Conservation (phyloP, 1,140 invertebrate genomes). For the Drosophila saltans region DNA sequence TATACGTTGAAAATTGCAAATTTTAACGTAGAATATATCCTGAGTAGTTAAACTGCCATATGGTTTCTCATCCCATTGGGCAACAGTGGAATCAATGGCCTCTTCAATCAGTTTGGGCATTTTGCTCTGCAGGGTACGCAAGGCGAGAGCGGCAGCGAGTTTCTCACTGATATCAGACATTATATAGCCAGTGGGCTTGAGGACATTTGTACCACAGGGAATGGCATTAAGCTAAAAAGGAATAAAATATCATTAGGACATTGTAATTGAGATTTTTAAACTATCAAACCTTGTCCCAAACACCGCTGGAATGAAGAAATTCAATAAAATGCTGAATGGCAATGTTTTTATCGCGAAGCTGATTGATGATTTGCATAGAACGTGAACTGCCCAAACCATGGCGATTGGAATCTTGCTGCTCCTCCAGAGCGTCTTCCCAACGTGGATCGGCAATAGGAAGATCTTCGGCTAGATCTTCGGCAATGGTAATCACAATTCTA, state of each 20-base stretch:
- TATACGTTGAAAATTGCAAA: constrained; percentile 85
- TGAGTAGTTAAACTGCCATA: constrained; percentile 86
- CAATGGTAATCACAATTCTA: constrained; percentile 88
- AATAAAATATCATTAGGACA: not conserved
- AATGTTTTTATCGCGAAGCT: constrained; percentile 93
- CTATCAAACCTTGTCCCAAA: constrained; percentile 88
- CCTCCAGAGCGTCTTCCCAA: constrained; percentile 85
- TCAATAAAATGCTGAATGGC: constrained; percentile 89
- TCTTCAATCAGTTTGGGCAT: constrained; percentile 70
- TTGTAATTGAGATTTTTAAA: not conserved
- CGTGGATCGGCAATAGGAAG: constrained; percentile 94
- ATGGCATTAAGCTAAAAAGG: constrained; percentile 82
- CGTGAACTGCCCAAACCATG: constrained; percentile 86
- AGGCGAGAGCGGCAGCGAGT: constrained; percentile 88
- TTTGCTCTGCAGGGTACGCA: constrained; percentile 64
- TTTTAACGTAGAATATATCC: constrained; percentile 90
- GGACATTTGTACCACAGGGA: constrained; percentile 84
- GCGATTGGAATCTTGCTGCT: constrained; percentile 49
- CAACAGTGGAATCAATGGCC: constrained; percentile 86
- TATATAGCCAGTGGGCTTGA: constrained; percentile 87
- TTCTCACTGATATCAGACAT: constrained; percentile 91
- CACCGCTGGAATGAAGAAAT: constrained; percentile 90
- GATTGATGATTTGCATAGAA: constrained; percentile 91
- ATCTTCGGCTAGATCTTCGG: constrained; percentile 93
- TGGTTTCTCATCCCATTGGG: constrained; percentile 82